These are phyloP conservation scores for Trypoxylus dichotomus DNA, from an alignment of 1,140 invertebrate species.

Conservation along the genomic window DNA sequence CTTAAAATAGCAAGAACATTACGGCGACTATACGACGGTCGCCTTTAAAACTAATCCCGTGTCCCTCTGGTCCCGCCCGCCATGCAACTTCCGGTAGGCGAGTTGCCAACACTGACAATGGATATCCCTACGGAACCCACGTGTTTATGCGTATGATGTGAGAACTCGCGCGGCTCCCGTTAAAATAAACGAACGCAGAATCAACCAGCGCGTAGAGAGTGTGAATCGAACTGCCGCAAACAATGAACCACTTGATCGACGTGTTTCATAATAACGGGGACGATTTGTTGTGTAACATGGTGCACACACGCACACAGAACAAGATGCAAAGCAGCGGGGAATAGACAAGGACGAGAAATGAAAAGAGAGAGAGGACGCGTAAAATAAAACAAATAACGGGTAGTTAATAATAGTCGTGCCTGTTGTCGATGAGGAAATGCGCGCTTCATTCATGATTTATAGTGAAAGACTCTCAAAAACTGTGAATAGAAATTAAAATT, in stretches of 20 bases:
- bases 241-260: conserved; percentile 33
- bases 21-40: conserved; percentile 9
- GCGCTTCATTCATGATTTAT: conserved; percentile 21
- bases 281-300: conserved; percentile 13
- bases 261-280: conserved; percentile 30
- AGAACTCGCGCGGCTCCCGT: conserved; percentile 11
- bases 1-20: conserved; percentile 35
- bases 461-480: conserved; percentile 22
- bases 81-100: conserved; percentile 41
- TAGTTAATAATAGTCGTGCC: conserved; percentile 7
- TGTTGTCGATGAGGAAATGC: conserved; percentile 21
- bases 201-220: background rate
- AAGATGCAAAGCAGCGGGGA: background rate
- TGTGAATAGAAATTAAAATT: conserved; percentile 22
- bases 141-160: conserved; percentile 33
- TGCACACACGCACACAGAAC: background rate
- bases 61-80: conserved; percentile 24
- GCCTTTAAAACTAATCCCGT: conserved; percentile 18
- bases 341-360: background rate
- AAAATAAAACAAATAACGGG: conserved; percentile 11
- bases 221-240: conserved; percentile 31
- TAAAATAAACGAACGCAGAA: conserved; percentile 22
- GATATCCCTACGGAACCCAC: conserved; percentile 38
- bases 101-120: conserved; percentile 44
- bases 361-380: background rate